Conservation (phyloP, 2,113 vertebrate species). For the Menura novaehollandiae region DNA sequence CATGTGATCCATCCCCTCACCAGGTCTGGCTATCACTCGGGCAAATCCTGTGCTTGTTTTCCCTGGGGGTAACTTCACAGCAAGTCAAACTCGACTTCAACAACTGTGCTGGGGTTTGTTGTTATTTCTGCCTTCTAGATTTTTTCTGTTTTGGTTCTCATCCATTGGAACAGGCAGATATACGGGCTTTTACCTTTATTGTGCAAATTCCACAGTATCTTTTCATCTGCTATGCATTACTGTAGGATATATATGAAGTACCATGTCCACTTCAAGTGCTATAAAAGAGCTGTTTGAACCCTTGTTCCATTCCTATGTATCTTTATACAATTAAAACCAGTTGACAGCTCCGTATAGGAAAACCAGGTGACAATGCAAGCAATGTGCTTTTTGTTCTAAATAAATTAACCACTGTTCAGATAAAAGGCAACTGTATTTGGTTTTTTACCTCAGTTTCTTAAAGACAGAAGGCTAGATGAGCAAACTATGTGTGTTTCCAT, state of each 20-base stretch:
- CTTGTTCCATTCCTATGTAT: background rate
- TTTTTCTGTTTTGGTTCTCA: background rate
- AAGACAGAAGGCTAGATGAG: background rate
- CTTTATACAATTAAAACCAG: constrained; percentile 11
- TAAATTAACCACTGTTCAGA: background rate
- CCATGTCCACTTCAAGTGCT: background rate
- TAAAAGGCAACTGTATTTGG: background rate
- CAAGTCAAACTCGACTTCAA: background rate
- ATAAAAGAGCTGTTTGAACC: background rate
- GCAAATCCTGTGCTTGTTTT: background rate
- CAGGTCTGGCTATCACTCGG: background rate
- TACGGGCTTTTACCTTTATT: constrained; percentile 31
- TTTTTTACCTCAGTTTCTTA: background rate
- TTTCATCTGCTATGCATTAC: constrained; percentile 39
- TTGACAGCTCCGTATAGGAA: background rate
- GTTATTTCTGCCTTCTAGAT: background rate
- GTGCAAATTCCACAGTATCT: constrained; percentile 3
- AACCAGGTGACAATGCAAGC: background rate
- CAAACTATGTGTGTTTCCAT: background rate
- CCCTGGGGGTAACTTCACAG: background rate
- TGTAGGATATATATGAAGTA: constrained; percentile 11
- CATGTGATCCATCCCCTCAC: background rate
- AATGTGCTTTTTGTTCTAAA: background rate
- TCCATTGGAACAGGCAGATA: background rate
- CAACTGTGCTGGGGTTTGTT: background rate